Evolutionary conservation across 2,113 vertebrate genomes (phyloP), one percentile per base, ranked within the genome.

Genomic region (Tachysurus fulvidraco): DNA sequence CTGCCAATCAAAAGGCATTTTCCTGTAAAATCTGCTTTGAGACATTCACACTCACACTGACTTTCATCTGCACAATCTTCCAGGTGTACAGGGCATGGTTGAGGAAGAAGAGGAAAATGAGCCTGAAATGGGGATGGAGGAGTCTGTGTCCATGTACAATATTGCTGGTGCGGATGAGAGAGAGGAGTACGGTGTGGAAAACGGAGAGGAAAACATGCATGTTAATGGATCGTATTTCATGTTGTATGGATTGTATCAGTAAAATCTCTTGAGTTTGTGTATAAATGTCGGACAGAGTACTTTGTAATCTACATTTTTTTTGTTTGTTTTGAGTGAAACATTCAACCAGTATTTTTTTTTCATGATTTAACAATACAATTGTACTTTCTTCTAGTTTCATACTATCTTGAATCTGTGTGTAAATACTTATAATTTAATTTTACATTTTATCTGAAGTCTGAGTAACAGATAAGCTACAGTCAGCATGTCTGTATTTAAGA

Each of bases 171-270:
- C 17, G 25, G 83, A 55, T 46, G n/a, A n/a, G 13, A 76, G 77
- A 28, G 86, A 82, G 52, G 92, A 90, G 1, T 85, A 88, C 30
- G 84, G 89, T 67, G 89, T 86, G 19, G 92, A 91, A 13, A 87
- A 87, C 0, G 96, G 94, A 1, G 95, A 96, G 19, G 88, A 91
- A 41, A 96, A 96, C 57, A 46, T 93, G 0, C 94, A 95, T 62
- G 92, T 96, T 19, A 98, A 98, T 12, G 97, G 97, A 5, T 97
- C 97, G 8, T 97, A 94, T 41, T 83, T 74, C 11, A 14, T 74
- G 8, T n/a, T 55, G 23, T 67, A 67, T 19, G 62, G 17, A 83
- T 93, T 64, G 21, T n/a, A n/a, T 28, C 5, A 17, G 2, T 62
- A 3, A 41, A 3, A 59, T 54, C 78, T 71, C 16, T 85, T 74